A percentile compares a stretch with the other conserved stretches of the same genome.
Evolutionary conservation across 92 coral and sea anemone species (phyloP).

Genomic region (Heliopora coerulea): DNA sequence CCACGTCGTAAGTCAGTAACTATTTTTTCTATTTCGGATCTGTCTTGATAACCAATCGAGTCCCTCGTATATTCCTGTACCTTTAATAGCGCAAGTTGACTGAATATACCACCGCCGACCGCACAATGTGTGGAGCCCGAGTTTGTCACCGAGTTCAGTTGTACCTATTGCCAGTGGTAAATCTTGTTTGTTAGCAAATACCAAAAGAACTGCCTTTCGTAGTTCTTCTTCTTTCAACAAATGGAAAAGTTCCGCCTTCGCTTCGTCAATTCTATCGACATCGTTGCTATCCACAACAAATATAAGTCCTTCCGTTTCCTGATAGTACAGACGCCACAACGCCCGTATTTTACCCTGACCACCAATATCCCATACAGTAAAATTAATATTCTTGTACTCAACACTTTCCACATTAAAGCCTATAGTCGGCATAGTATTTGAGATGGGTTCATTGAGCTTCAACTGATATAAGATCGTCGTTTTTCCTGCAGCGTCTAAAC

Average conservation of each 20-base stretch:
- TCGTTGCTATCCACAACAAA: constrained; percentile 97
- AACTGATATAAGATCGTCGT: constrained; percentile 94
- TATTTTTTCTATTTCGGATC: constrained; percentile 57
- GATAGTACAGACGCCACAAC: constrained; percentile 91
- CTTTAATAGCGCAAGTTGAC: constrained; percentile 90
- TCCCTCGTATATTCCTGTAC: constrained; percentile 94
- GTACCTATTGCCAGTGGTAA: constrained; percentile 78
- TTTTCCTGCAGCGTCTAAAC: constrained; percentile 97
- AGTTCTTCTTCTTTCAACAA: constrained; percentile 94
- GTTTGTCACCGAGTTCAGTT: constrained; percentile 83
- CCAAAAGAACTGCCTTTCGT: constrained; percentile 80
- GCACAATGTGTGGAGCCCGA: constrained; percentile 76
- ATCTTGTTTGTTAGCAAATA: constrained; percentile 96
- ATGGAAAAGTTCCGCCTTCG: constrained; percentile 81
- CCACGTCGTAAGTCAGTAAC: too few species aligned
- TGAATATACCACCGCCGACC: constrained; percentile 93
- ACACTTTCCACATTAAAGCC: constrained; percentile 98
- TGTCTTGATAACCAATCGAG: constrained; percentile 93
- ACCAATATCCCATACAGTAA: constrained; percentile 99
- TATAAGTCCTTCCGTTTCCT: constrained; percentile 93
- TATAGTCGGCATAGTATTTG: constrained; percentile 87
- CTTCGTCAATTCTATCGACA: constrained; percentile 79
- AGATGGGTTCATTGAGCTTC: constrained; percentile 86
- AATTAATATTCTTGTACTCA: constrained; percentile 95
- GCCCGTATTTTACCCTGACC: constrained; percentile 98